Evolutionary conservation across 2,888 invertebrate species (phyloP).

Genomic region (Mayetiola destructor): DNA sequence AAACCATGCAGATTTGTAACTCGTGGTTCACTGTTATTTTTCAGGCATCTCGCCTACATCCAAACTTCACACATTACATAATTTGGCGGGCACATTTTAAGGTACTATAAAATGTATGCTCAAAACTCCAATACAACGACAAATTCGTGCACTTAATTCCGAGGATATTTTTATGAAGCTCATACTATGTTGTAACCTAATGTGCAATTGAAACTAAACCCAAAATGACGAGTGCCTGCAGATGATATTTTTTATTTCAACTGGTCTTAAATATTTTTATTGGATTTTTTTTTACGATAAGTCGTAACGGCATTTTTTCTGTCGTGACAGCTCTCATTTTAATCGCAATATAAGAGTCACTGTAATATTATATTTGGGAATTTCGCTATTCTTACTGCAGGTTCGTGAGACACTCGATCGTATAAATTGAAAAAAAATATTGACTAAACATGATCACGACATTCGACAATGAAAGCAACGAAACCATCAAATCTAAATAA

Average conservation of each 20-base stretch:
- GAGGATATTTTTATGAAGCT: too few species aligned
- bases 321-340: not conserved
- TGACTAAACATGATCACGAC: conserved; percentile 5
- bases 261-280: not conserved
- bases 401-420: not conserved
- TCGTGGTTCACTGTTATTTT: too few species aligned
- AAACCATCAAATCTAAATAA: too few species aligned
- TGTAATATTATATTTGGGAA: too few species aligned
- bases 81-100: not conserved
- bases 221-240: not conserved
- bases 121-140: not conserved
- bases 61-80: conserved; percentile 6
- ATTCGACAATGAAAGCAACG: conserved; percentile 5
- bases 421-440: not conserved
- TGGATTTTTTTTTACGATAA: not conserved
- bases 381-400: not conserved
- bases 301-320: not conserved
- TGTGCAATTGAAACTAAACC: not conserved
- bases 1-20: too few species aligned
- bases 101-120: not conserved
- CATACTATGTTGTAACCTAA: not conserved
- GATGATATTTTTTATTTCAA: too few species aligned
- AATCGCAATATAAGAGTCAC: not conserved
- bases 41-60: too few species aligned
- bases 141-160: too few species aligned